A percentile compares a stretch with the other conserved stretches of the same genome.
phyloP scores from a whole-genome alignment of 2,888 invertebrate genomes.

The Liopterus haemorrhoidalis region DNA sequence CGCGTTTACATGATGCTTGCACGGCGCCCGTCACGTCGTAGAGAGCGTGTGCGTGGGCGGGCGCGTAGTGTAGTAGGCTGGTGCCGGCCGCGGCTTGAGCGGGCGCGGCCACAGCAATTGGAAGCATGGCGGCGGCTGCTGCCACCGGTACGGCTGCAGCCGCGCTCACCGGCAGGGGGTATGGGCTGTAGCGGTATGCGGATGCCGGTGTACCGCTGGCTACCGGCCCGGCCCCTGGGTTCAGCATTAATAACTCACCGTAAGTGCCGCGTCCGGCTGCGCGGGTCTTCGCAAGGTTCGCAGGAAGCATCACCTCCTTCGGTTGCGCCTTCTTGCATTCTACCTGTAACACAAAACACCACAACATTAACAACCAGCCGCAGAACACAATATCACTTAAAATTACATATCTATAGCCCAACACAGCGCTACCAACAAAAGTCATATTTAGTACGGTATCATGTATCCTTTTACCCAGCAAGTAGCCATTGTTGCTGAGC shows the following conservation, averaged over 20 bases:
- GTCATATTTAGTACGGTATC: too few relatives aligned
- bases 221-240: constrained; percentile 51
- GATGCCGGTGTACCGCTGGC: constrained; percentile 44
- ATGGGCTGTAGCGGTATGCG: constrained; percentile 57
- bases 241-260: constrained; percentile 93
- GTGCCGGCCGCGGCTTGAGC: constrained; percentile 8
- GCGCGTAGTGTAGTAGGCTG: constrained; percentile 42
- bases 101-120: constrained; percentile 30
- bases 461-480: too few relatives aligned
- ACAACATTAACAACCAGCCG: not conserved
- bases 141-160: constrained; percentile 37
- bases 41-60: constrained; percentile 37
- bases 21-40: constrained; percentile 48
- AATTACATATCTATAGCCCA: not conserved
- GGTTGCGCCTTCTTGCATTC: constrained; percentile 99
- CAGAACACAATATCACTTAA: not conserved
- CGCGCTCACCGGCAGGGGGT: constrained; percentile 50
- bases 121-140: constrained; percentile 25
- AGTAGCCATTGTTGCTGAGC: too few relatives aligned
- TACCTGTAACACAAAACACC: constrained; percentile 63
- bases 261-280: constrained; percentile 93
- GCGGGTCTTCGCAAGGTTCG: constrained; percentile 90
- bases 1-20: constrained; percentile 45
- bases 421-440: too few relatives aligned
- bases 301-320: constrained; percentile 99